A percentile compares a stretch with the other conserved stretches of the same genome.
Evolutionary conservation across 2,113 vertebrate genomes (phyloP).

Genomic region (Jacana jacana): DNA sequence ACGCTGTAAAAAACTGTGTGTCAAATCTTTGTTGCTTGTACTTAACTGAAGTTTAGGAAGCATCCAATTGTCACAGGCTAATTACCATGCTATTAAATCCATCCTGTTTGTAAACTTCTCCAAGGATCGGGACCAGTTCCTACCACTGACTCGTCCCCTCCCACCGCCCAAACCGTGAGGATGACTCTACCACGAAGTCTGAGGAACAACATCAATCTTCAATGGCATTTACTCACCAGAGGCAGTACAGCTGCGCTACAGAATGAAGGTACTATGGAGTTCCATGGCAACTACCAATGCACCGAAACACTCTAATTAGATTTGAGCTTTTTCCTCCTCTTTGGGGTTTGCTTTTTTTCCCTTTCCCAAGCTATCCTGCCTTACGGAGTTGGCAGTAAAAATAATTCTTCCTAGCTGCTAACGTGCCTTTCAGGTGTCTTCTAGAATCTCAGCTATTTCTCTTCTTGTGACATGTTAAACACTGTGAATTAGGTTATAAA

Average conservation of each 20-base stretch:
- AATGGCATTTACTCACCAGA: background rate
- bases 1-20: fast-evolving
- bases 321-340: background rate
- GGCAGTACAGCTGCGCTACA: background rate
- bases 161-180: background rate
- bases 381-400: background rate
- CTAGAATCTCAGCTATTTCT: background rate
- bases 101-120: constrained; percentile 21
- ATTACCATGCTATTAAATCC: constrained; percentile 11
- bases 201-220: background rate
- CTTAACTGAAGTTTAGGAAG: background rate
- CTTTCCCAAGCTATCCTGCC: background rate
- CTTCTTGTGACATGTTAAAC: background rate
- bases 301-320: background rate
- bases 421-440: background rate
- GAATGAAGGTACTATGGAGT: background rate
- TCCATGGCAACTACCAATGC: background rate
- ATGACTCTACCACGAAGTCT: background rate
- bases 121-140: background rate
- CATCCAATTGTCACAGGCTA: background rate
- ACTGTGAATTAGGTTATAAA: background rate
- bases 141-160: background rate
- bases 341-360: fast-evolving
- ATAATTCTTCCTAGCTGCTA: background rate
- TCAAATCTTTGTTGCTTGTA: background rate